Evolutionary conservation across 1,140 invertebrate species (phyloP), one percentile per base, ranked within the genome.

Genomic region (Trichoplusia ni): DNA sequence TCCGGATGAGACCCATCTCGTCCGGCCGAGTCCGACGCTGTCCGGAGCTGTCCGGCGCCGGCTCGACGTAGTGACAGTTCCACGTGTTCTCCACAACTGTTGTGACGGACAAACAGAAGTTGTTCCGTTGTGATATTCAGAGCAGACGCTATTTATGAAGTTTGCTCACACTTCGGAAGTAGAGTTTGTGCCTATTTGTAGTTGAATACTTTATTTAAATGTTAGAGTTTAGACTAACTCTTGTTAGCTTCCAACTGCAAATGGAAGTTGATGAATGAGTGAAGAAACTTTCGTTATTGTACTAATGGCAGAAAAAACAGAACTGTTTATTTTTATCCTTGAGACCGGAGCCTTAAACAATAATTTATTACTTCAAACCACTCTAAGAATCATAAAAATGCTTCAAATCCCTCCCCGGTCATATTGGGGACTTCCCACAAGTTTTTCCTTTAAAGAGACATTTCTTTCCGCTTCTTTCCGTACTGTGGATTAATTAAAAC

Each of bases 401-500:
- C n/a, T n/a, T n/a, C n/a, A n/a, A n/a, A n/a, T n/a, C n/a, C n/a
- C n/a, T n/a, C 46, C 4, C 18, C 7, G n/a, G 13, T 49, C 46
- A 16, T 18, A 31, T 49, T 31, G 46, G 25, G 25, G 46, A 21
- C 40, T 2, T 5, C 9, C 1, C 46, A 31, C n/a, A n/a, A n/a
- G n/a, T 13, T 6, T 49, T 47, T 31, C 25, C 21, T 49, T 31
- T 5, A 2, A 49, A 49, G 29, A 49, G 46, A 29, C 27, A 49
- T 49, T 29, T 31, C 14, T 49, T 33, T n/a, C n/a, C n/a, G n/a
- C n/a, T n/a, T n/a, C n/a, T n/a, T 33, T 49, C 25, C 25, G 16
- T 16, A 49, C 13, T 18, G 13, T 16, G 14, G 11, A 49, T 49
- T 49, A 49, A 49, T 49, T 49, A 49, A 49, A 49, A 49, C 46